Evolutionary conservation across 1,140 invertebrate genomes (phyloP).

Genomic region (Neodiprion lecontei): DNA sequence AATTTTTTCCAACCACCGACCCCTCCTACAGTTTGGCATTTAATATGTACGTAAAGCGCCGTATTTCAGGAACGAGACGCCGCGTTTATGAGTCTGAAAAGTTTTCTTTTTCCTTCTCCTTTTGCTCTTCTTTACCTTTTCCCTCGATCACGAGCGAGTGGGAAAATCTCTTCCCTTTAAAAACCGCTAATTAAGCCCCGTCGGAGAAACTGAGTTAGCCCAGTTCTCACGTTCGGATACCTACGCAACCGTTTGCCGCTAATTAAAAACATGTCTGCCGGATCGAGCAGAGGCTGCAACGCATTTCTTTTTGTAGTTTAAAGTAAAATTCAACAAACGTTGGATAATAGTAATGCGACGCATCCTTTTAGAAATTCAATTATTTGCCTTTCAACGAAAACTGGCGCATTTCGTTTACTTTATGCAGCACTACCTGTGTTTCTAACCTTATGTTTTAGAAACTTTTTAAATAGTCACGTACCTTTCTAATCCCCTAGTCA

Average conservation of each 20-base stretch:
- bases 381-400: too few species aligned
- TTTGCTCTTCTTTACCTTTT: background rate
- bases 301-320: background rate
- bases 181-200: background rate
- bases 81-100: too few species aligned
- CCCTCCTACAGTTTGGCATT: too few species aligned
- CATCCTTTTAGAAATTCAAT: too few species aligned
- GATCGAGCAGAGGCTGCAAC: background rate
- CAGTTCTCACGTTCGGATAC: background rate
- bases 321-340: too few species aligned
- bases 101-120: background rate
- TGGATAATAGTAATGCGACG: too few species aligned
- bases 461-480: conserved; percentile 9
- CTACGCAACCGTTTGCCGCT: background rate
- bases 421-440: too few species aligned
- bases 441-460: too few species aligned
- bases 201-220: background rate
- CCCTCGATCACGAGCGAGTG: background rate
- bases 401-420: too few species aligned
- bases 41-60: too few species aligned
- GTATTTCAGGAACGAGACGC: too few species aligned
- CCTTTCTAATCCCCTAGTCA: background rate
- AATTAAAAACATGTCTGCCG: background rate
- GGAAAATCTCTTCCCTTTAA: background rate
- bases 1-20: too few species aligned